Base-by-base conservation (phyloP, 92 coral and sea anemone genomes). In the Bergia puertoricense region DNA sequence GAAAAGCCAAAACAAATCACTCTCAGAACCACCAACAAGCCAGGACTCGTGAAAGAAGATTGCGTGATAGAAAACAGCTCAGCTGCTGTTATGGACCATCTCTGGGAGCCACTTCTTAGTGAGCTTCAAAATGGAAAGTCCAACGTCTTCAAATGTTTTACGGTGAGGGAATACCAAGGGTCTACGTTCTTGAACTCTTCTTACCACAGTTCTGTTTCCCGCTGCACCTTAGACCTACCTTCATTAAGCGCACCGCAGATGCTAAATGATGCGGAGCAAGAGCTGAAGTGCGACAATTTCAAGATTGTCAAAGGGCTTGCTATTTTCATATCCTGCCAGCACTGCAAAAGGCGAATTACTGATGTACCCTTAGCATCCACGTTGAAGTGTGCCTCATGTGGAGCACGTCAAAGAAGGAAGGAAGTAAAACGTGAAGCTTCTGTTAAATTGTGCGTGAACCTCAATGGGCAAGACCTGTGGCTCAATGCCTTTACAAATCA, bases 361-460 rank as follows among this genome's bases (percentile, higher is more conserved):
- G 67, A 57, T 57, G 67, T 57, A 57, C 67, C 18, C 67, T 57
- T 57, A 22, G 22, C 0, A 57, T 8, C 22, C 4, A 57, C n/a
- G 9, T 48, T 48, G 54, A 48, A 48, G 54, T 48, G 11, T 48
- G 11, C 54, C 54, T 48, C 54, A 10, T 48, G 54, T 48, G 54
- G 68, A 56, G 71, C 89, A 54, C 86, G 81, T 45, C 79, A 88
- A 51, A 78, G 81, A 74, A 39, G 50, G 20, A 73, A 62, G 36
- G 79, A 87, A 44, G 66, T 76, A 71, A 77, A 87, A 78, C 67
- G 62, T 78, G 76, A 42, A 87, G 77, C 85, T 76, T 87, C 76
- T 87, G 90, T 81, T 79, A 78, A 87, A 87, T 66, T 87, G 51
- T 74, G 89, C 69, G 77, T 87, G 62, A 51, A 62, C 67, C 38